These are phyloP conservation scores for Amphiura filiformis DNA, from an alignment of 35 echinoderm and acorn worm species.

Conservation along the genomic window DNA sequence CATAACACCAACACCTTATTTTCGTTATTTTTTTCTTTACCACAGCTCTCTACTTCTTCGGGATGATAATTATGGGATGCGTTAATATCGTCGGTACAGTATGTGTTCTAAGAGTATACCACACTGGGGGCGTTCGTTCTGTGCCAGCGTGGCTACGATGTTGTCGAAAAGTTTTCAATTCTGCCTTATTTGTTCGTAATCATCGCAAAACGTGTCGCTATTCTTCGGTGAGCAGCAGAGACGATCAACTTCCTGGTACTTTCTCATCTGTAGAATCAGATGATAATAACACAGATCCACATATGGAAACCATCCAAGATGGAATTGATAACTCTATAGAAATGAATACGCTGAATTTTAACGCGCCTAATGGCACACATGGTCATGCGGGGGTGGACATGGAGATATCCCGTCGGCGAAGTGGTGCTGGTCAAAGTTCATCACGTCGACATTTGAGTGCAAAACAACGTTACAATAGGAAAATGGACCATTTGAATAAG, in stretches of 20 bases:
- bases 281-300: neutral
- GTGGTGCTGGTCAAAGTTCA: neutral
- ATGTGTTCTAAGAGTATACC: conserved; percentile 6
- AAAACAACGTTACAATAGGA: neutral
- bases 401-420: neutral
- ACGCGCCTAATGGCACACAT: neutral
- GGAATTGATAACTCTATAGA: neutral
- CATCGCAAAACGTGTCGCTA: neutral
- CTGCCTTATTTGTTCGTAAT: neutral
- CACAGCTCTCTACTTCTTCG: conserved; percentile 25
- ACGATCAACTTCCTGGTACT: neutral
- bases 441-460: neutral
- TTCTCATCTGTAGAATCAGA: neutral
- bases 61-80: conserved; percentile 24
- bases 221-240: neutral
- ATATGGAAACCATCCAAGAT: neutral
- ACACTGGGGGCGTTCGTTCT: neutral
- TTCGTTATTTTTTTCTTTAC: neutral
- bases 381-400: neutral
- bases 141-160: neutral
- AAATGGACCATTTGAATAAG: neutral
- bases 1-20: no score
- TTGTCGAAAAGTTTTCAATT: neutral
- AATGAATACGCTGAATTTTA: neutral
- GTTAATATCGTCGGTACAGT: conserved; percentile 12